Conservation (phyloP, 2,888 invertebrate species). For the Venustoraphidia nigricollis region DNA sequence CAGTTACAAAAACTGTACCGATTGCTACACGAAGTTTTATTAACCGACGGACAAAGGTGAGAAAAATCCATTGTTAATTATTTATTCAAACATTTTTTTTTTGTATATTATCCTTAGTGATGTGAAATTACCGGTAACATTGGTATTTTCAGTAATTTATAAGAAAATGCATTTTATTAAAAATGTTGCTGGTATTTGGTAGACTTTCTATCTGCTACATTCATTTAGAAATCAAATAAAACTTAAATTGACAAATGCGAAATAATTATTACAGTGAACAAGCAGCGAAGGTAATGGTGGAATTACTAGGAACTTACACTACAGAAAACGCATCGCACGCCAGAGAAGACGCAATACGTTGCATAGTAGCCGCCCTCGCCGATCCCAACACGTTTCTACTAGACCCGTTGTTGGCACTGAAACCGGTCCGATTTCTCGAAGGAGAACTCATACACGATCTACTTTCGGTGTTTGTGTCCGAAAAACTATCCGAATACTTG, state of each 20-base stretch:
- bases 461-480: constrained; percentile 86
- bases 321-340: constrained; percentile 95
- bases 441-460: constrained; percentile 91
- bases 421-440: constrained; percentile 89
- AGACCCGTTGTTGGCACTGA: constrained; percentile 83
- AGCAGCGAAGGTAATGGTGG: constrained; percentile 94
- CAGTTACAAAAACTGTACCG: constrained; percentile 85
- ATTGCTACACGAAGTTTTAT: constrained; percentile 72
- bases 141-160: no score
- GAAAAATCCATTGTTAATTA: constrained; percentile 2
- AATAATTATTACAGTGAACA: constrained; percentile 46
- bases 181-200: no score
- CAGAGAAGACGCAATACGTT: constrained; percentile 89
- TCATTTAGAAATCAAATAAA: no score
- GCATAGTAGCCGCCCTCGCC: constrained; percentile 87
- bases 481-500: constrained; percentile 82
- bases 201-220: no score
- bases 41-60: constrained; percentile 74
- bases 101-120: background rate
- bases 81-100: background rate
- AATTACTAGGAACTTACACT: constrained; percentile 89
- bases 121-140: background rate
- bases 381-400: constrained; percentile 91
- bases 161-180: no score
- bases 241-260: no score